Evolutionary conservation across 2,113 vertebrate species (phyloP).

Genomic region (Hippopotamus amphibius): DNA sequence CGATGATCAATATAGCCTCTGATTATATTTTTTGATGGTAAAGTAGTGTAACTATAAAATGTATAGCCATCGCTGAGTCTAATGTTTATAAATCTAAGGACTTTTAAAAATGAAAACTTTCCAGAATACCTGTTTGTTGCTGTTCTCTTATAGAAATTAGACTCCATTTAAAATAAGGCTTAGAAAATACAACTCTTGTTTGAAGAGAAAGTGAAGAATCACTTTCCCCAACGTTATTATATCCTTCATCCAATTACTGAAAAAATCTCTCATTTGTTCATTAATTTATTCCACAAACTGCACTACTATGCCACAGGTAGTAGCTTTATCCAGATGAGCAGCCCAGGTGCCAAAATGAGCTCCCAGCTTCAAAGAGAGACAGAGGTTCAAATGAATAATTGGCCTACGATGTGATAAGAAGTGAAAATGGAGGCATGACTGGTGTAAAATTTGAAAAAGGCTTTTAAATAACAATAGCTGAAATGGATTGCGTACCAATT

Average conservation of each 20-base stretch:
- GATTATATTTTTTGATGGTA: neutral
- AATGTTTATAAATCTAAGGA: neutral
- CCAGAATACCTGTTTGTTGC: neutral
- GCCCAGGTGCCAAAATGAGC: neutral
- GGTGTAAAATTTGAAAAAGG: neutral
- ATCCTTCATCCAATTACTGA: neutral
- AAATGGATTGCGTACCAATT: neutral
- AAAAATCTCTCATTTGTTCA: neutral
- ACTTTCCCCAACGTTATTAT: neutral
- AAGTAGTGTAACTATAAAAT: neutral
- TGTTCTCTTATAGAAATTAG: neutral
- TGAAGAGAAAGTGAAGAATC: neutral
- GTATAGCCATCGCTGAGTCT: neutral
- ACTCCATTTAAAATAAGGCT: neutral
- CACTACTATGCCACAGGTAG: neutral
- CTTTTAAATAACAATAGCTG: neutral
- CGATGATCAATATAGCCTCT: neutral
- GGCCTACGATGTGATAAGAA: neutral
- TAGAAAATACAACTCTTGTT: neutral
- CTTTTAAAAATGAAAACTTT: neutral
- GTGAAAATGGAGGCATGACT: fast-evolving
- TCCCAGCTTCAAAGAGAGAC: neutral
- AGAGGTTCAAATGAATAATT: neutral
- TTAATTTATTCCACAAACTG: neutral
- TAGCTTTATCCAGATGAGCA: neutral